These are phyloP conservation scores for Scaptomyza parva DNA, from an alignment of 2,888 invertebrate species.

Conservation along the genomic window DNA sequence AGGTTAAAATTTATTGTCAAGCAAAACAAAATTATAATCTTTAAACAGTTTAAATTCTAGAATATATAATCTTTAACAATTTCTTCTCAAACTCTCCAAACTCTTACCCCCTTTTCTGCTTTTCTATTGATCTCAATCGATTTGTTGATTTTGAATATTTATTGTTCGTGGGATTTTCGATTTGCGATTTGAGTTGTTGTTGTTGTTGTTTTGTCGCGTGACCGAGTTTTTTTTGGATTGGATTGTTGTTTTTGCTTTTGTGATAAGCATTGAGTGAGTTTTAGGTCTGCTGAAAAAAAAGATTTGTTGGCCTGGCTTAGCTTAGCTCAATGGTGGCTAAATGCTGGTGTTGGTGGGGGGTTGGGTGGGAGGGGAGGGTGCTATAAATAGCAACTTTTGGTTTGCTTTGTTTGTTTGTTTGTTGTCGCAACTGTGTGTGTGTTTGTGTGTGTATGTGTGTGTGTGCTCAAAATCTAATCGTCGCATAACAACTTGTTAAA, in stretches of 20 bases:
- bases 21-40: neutral
- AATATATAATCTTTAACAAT: too few relatives aligned
- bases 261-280: conserved; percentile 14
- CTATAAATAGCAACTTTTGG: conserved; percentile 25
- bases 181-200: neutral
- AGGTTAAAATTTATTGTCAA: neutral
- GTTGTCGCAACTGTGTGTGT: conserved; percentile 32
- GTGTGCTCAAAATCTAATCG: conserved; percentile 40
- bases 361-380: neutral
- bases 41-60: too few relatives aligned
- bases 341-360: neutral
- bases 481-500: conserved; percentile 30
- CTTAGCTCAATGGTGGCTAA: conserved; percentile 1
- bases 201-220: conserved; percentile 25
- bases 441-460: neutral
- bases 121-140: too few relatives aligned
- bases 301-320: conserved; percentile 27
- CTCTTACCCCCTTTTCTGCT: too few relatives aligned
- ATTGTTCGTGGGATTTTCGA: neutral
- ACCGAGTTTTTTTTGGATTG: conserved; percentile 29
- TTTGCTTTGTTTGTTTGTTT: neutral
- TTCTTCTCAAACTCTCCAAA: too few relatives aligned
- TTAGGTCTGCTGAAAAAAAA: neutral
- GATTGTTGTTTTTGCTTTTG: conserved; percentile 21
- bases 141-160: neutral